phyloP scores from a whole-genome alignment of 2,888 invertebrate species.

The Pimpla rufipes region DNA sequence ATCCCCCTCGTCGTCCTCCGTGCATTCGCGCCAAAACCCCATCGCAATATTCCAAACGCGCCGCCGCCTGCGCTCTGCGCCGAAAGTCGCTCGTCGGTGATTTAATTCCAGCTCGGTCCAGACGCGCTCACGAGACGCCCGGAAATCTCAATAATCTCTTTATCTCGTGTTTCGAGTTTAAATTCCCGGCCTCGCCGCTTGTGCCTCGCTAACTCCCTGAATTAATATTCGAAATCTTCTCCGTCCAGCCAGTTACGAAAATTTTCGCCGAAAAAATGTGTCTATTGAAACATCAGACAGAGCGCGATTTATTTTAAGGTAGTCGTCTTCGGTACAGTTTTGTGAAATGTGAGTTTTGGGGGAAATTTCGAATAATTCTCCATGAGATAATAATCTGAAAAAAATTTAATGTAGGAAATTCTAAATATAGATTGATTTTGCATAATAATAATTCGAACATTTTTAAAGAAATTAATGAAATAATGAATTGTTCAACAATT shows the following conservation, averaged over 20 bases:
- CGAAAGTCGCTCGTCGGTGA: constrained; percentile 47
- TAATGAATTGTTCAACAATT: too few species aligned
- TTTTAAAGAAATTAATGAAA: too few species aligned
- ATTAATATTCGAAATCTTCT: background rate
- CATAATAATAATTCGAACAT: too few species aligned
- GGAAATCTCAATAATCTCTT: constrained; percentile 54
- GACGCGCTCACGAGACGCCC: constrained; percentile 36
- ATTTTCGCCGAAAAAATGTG: background rate
- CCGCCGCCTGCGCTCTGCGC: constrained; percentile 36
- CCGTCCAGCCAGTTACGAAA: too few species aligned
- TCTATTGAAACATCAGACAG: too few species aligned
- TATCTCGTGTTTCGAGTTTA: constrained; percentile 13
- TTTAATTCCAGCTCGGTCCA: constrained; percentile 32
- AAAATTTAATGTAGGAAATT: too few species aligned
- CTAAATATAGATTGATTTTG: too few species aligned
- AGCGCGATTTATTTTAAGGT: too few species aligned
- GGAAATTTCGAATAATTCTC: too few species aligned
- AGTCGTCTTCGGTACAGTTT: too few species aligned
- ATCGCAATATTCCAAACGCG: constrained; percentile 26
- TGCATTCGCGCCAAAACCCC: constrained; percentile 21
- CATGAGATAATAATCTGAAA: too few species aligned
- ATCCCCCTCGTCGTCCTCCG: constrained; percentile 38
- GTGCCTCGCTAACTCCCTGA: background rate
- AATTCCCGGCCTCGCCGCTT: background rate
- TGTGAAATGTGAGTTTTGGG: too few species aligned